These are phyloP conservation scores for Microctenopoma steveboyesi DNA, from an alignment of 2,797 vertebrate species.

Conservation along the genomic window DNA sequence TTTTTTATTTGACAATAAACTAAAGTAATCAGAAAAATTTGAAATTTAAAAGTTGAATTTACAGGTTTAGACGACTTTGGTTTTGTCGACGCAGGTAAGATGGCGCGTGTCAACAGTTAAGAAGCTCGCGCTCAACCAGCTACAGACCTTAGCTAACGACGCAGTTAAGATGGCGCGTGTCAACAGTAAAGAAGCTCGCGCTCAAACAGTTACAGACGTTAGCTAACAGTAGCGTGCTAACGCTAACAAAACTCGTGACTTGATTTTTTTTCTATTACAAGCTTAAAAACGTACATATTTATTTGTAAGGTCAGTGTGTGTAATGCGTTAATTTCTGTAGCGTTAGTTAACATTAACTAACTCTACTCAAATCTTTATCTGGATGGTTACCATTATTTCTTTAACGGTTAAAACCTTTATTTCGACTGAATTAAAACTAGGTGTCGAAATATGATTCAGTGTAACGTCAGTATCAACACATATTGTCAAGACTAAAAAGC, in stretches of 20 bases:
- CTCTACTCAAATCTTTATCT: too few species aligned
- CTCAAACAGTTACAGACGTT: background rate
- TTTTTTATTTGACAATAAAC: too few species aligned
- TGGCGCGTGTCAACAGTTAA: too few species aligned
- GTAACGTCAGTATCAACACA: background rate
- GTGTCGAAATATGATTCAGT: rapidly evolving
- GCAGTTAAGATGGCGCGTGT: background rate
- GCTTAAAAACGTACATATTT: rapidly evolving
- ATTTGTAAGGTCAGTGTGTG: background rate
- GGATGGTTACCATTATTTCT: too few species aligned
- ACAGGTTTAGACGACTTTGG: background rate
- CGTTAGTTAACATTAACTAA: too few species aligned
- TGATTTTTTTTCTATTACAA: too few species aligned
- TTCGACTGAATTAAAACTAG: background rate
- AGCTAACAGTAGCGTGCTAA: background rate
- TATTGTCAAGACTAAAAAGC: background rate
- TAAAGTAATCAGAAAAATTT: background rate
- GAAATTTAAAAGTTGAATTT: background rate
- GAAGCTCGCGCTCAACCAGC: too few species aligned
- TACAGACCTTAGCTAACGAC: too few species aligned
- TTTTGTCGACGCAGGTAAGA: too few species aligned
- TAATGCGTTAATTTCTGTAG: background rate
- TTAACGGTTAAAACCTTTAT: too few species aligned
- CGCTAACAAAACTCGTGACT: background rate
- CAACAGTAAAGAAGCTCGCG: background rate